These are phyloP conservation scores for Tenodera sinensis DNA, from an alignment of 2,888 invertebrate genomes.

Conservation along the genomic window DNA sequence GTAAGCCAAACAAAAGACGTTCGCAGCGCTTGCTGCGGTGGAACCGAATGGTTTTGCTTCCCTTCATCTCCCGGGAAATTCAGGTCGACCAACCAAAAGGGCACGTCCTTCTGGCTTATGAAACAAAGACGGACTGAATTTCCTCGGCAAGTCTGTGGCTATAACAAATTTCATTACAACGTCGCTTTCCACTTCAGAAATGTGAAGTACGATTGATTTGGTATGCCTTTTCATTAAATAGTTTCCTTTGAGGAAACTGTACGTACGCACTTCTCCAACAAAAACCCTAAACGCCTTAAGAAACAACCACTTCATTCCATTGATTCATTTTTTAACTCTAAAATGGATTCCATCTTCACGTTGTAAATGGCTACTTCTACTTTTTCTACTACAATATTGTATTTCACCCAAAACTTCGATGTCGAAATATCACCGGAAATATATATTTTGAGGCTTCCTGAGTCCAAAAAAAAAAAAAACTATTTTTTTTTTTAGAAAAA, in stretches of 20 bases:
- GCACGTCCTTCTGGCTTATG: background rate
- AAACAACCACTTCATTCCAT: too few species aligned
- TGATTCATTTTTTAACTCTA: too few species aligned
- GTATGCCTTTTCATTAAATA: background rate
- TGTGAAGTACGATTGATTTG: background rate
- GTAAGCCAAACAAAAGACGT: conserved; percentile 2
- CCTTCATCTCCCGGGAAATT: background rate
- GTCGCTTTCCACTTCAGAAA: background rate
- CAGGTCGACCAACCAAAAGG: background rate
- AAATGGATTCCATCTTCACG: too few species aligned
- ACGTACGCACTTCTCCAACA: too few species aligned
- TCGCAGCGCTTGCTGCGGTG: background rate
- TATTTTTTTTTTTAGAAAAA: too few species aligned
- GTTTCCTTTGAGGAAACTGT: background rate
- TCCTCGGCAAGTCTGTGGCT: background rate
- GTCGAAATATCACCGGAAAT: too few species aligned
- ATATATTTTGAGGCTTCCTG: too few species aligned
- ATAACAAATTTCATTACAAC: background rate
- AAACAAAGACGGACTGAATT: background rate
- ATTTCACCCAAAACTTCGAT: too few species aligned
- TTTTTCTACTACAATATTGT: too few species aligned
- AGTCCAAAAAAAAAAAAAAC: too few species aligned
- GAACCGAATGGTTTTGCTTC: background rate
- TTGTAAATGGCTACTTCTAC: too few species aligned
- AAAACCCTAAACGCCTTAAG: too few species aligned